Evolutionary conservation across 2,888 invertebrate genomes (phyloP), one percentile per base, ranked within the genome.

Genomic region (Platynereis dumerilii): DNA sequence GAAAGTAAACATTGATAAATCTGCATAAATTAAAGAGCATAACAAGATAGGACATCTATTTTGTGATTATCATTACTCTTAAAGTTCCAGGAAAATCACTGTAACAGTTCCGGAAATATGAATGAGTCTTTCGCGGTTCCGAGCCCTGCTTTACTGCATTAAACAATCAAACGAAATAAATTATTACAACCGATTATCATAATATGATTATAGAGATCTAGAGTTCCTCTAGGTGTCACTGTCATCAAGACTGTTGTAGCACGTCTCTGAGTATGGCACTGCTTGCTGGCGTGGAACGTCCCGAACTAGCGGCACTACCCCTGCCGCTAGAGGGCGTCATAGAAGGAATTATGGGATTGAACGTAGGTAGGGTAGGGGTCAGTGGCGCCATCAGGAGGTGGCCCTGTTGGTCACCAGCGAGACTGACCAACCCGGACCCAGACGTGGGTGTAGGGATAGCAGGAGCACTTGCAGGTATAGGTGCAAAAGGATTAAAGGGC

Each of bases 401-500:
- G 17, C 56, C 27, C 12, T n/a, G 5, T 10, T 44, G 22, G 34
- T 34, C 34, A 15, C 22, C 22, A 22, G 44, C 5, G 24, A 26
- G 45, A 42, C 55, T 28, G 34, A 34, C 34, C 34, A 34, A 12
- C 12, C 34, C 34, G n/a, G n/a, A n/a, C 22, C 34, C 42, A 5
- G 62, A 24, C 15, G 44, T 39, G 15, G 55, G 42, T 27, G 55
- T 28, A 2, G 39, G 26, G 15, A n/a, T 34, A 1, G 68, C 24
- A n/a, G 77, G 75, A 67, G 77, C 70, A 44, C 77, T 69, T 20
- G 79, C 78, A 65, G 78, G 77, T 2, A 79, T 72, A n/a, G 81
- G 78, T 24, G 79, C 78, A 69, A 83, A 83, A 0, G 82, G 82
- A 70, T 82, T 82, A 68, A 80, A 81, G 5, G 74, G 73, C 48